A percentile compares a stretch with the other conserved stretches of the same genome.
Evolutionary conservation across 2,113 vertebrate species (phyloP).

Genomic region (Xiphorhynchus elegans): DNA sequence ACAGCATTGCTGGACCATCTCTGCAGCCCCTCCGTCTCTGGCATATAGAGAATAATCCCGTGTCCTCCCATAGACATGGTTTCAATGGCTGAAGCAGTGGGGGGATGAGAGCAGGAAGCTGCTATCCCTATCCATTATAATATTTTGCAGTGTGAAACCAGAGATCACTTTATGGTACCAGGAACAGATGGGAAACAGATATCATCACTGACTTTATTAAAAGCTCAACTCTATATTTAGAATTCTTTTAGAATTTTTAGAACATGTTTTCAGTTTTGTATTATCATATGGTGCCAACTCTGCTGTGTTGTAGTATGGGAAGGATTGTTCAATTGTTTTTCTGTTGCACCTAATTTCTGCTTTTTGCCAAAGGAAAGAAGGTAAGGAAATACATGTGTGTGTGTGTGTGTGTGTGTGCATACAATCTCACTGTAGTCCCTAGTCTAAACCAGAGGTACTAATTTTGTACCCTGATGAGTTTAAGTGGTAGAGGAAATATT

Average conservation of each 20-base stretch:
- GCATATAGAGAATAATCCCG: neutral
- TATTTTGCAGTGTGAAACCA: neutral
- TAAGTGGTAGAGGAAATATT: neutral
- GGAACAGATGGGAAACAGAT: slow-evolving; percentile 37
- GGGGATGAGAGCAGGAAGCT: neutral
- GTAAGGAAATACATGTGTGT: neutral
- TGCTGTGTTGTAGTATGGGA: neutral
- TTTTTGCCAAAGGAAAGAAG: neutral
- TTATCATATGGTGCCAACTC: neutral
- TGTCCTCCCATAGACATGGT: neutral
- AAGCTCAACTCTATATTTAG: slow-evolving; percentile 29
- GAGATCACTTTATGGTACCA: neutral
- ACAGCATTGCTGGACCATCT: rapidly evolving
- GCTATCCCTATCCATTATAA: neutral
- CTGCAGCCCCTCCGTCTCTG: neutral
- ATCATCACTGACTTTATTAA: slow-evolving; percentile 5
- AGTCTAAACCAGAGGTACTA: neutral
- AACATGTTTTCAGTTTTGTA: slow-evolving; percentile 2
- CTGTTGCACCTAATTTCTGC: neutral
- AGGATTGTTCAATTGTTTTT: neutral
- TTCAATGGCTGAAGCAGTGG: neutral
- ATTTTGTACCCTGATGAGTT: neutral
- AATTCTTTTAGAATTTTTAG: slow-evolving; percentile 20
- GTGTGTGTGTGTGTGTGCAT: too few species aligned
- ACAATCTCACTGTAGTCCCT: neutral